Conservation (phyloP, 2,888 invertebrate genomes). For the Caenorhabditis doughertyi region DNA sequence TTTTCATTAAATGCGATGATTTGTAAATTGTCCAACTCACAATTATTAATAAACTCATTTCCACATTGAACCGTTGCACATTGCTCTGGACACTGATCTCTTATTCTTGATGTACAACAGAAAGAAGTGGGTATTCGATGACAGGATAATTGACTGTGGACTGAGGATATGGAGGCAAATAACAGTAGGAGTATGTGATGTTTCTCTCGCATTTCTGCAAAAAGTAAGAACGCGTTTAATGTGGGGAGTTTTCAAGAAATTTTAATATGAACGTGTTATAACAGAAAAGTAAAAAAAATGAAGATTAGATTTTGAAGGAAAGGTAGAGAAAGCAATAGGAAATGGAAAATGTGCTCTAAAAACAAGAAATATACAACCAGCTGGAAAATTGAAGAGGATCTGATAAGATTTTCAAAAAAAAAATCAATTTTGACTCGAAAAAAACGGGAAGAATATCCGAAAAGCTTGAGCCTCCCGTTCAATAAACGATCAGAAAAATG, state of each 20-base stretch:
- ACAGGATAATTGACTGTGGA: constrained; percentile 58
- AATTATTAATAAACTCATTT: constrained; percentile 62
- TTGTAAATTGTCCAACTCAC: constrained; percentile 49
- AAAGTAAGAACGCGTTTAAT: not conserved
- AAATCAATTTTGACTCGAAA: too few species aligned
- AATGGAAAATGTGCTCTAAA: too few species aligned
- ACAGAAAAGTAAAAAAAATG: not conserved
- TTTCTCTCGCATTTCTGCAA: constrained; percentile 42
- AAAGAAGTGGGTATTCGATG: constrained; percentile 69
- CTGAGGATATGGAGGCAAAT: not conserved
- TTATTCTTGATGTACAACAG: constrained; percentile 73
- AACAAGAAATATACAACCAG: too few species aligned
- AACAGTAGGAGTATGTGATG: constrained; percentile 19
- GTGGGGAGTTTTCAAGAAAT: too few species aligned
- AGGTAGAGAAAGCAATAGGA: too few species aligned
- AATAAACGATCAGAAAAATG: too few species aligned
- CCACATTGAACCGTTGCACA: constrained; percentile 69
- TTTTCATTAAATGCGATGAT: not conserved
- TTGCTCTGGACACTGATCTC: constrained; percentile 67
- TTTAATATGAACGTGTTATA: too few species aligned
- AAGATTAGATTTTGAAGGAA: too few species aligned
- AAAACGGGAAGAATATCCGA: too few species aligned
- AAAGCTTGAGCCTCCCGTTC: too few species aligned
- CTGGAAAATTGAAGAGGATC: too few species aligned
- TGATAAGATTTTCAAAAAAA: too few species aligned